A percentile compares a stretch with the other conserved stretches of the same genome.
phyloP scores from a whole-genome alignment of 2,888 invertebrate genomes.

The Schrankia costaestrigalis region DNA sequence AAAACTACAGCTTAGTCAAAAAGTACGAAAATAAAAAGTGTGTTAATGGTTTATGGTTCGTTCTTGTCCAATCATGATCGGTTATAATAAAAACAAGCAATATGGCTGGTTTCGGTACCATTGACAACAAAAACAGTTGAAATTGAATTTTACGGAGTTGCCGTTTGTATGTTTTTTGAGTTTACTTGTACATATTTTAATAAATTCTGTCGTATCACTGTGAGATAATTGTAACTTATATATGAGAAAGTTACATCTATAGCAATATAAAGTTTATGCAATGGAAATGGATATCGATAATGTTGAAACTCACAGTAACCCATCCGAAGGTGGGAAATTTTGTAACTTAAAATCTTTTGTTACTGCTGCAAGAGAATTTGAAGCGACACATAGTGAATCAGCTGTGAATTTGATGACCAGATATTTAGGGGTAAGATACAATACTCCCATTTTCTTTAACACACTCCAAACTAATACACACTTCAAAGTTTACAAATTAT shows the following conservation, averaged over 20 bases:
- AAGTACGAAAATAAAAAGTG: no score
- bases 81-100: constrained; percentile 47
- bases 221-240: no score
- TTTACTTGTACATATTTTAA: constrained; percentile 12
- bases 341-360: constrained; percentile 77
- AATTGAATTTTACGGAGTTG: constrained; percentile 52
- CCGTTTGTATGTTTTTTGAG: constrained; percentile 15
- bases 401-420: constrained; percentile 76
- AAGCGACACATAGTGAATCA: constrained; percentile 74
- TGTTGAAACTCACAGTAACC: constrained; percentile 50
- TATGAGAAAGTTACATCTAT: no score
- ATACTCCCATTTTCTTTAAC: no score
- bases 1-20: no score
- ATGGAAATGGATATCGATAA: constrained; percentile 67
- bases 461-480: no score
- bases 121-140: constrained; percentile 64
- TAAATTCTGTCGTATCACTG: no score
- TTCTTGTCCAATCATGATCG: constrained; percentile 37
- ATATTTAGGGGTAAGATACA: constrained; percentile 74
- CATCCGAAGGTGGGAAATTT: constrained; percentile 63
- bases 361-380: constrained; percentile 74
- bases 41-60: constrained; percentile 13
- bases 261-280: no score
- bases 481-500: no score
- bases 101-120: constrained; percentile 25